Evolutionary conservation across 1,140 invertebrate species (phyloP).

Genomic region (Phymorhynchus buccinoides): DNA sequence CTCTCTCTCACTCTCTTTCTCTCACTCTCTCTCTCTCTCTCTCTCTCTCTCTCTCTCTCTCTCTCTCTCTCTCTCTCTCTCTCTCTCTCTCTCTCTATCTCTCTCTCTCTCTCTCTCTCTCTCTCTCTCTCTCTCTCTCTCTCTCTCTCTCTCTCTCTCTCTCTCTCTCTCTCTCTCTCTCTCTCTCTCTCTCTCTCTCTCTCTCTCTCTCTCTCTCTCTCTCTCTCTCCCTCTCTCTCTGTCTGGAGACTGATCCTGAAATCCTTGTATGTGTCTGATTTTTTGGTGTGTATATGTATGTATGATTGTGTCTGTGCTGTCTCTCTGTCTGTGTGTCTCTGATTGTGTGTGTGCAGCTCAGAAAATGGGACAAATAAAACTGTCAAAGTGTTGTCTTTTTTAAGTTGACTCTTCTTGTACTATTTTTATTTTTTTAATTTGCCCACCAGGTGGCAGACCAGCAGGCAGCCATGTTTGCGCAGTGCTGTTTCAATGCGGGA

Average conservation of each 20-base stretch:
- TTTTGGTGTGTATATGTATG: not conserved
- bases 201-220: not conserved
- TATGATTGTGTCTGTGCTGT: not conserved
- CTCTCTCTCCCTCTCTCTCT: not conserved
- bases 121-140: not conserved
- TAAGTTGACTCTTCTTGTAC: not conserved
- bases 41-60: not conserved
- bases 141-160: not conserved
- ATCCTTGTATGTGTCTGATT: not conserved
- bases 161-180: not conserved
- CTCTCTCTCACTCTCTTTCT: not conserved
- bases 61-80: not conserved
- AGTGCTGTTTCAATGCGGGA: conserved; percentile 86
- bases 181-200: not conserved
- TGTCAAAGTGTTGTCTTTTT: not conserved
- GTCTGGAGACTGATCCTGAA: not conserved
- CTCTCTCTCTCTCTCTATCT: not conserved
- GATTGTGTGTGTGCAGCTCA: not conserved
- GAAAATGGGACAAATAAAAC: no score
- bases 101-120: not conserved
- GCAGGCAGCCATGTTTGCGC: conserved; percentile 72
- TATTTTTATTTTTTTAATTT: not conserved
- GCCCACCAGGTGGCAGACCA: not conserved
- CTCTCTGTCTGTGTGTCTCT: not conserved
- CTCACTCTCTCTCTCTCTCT: not conserved